Base-by-base conservation (phyloP, 2,797 vertebrate genomes). In the Vultur gryphus region DNA sequence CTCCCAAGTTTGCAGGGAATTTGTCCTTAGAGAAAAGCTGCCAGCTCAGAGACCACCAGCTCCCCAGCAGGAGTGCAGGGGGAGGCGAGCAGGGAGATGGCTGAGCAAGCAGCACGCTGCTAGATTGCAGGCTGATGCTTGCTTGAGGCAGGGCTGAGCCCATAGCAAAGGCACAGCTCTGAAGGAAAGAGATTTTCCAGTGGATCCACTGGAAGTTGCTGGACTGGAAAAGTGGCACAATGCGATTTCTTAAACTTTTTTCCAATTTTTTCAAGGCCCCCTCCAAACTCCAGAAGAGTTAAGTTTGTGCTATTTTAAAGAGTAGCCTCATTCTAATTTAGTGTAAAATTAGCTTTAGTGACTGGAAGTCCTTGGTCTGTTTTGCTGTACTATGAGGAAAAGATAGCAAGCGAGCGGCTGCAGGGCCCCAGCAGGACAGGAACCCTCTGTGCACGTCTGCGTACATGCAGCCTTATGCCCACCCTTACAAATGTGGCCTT, bases 341-440 rank as follows among this genome's bases (percentile, higher is more conserved):
- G 31, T 33, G 16, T 55, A 66, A 80, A 83, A 66, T 73, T 25
- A 25, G 14, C 37, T 33, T 16, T 16, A 51, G 29, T 11, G 20
- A 8, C 35, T 67, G 43, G 26, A 62, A 81, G 61, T 7, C 48
- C 29, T 43, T 35, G 35, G 7, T 57, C 11, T 62, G 33, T 33
- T 67, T 37, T 39, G 35, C 59, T 59, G 18, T n/a, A 51, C 37
- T 20, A 5, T 3, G 6, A 72, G 28, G 44, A 39, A 39, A 39
- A 35, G 12, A 15, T 33, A 19, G 10, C 31, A 54, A 31, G 59
- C 15, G 1, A n/a, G 16, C 8, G 1, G 37, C 61, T 46, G 37
- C 5, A 1, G 21, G 24, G 25, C 46, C 13, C 11, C 3, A 1
- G 18, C 28, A 17, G 31, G 10, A 8, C 2, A 1, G 37, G 41